A percentile compares a stretch with the other conserved stretches of the same genome.
phyloP scores from a whole-genome alignment of 2,888 invertebrate genomes.

The Orthosia cruda region DNA sequence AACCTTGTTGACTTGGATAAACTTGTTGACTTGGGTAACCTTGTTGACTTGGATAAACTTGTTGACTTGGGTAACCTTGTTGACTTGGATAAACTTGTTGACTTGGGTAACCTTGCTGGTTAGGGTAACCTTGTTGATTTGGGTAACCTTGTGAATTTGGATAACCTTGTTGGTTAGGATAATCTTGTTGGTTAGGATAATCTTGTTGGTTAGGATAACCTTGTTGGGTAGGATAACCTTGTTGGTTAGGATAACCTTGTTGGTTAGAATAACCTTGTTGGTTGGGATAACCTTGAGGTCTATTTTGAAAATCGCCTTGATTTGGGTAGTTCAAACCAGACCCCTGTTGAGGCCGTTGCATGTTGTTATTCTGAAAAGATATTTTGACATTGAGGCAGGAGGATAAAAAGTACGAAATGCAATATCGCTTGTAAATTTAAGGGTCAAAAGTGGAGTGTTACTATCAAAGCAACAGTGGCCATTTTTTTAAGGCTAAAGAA shows the following conservation, averaged over 20 bases:
- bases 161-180: conserved; percentile 22
- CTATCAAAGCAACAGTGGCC: no score
- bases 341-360: conserved; percentile 28
- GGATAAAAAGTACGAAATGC: no score
- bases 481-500: no score
- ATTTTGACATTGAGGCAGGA: no score
- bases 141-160: conserved; percentile 36
- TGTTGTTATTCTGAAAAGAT: conserved; percentile 46
- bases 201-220: conserved; percentile 25
- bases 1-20: conserved; percentile 30
- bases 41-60: conserved; percentile 17
- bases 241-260: conserved; percentile 24
- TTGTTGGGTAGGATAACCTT: conserved; percentile 26
- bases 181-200: conserved; percentile 8
- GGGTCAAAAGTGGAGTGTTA: no score
- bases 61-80: conserved; percentile 20
- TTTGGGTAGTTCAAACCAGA: conserved; percentile 27
- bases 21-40: conserved; percentile 20
- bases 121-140: conserved; percentile 34
- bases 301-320: conserved; percentile 37
- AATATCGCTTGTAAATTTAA: no score
- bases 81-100: conserved; percentile 26
- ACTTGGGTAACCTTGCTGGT: conserved; percentile 32
- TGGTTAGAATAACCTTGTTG: conserved; percentile 28
- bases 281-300: conserved; percentile 26